These are phyloP conservation scores for Sphenodon punctatus DNA, from an alignment of 2,797 vertebrate species.

Conservation along the genomic window DNA sequence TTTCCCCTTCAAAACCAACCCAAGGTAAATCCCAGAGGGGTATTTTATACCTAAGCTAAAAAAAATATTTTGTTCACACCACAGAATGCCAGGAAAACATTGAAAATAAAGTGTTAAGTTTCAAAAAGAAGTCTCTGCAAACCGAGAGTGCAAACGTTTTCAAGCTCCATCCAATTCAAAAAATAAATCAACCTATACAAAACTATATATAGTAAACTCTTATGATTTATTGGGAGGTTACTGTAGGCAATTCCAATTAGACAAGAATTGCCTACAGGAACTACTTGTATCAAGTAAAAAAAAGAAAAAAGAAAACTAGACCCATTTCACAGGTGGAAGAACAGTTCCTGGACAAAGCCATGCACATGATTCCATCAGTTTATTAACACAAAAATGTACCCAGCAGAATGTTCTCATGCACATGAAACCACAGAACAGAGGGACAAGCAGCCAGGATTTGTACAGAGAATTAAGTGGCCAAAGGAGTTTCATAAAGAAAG, in stretches of 20 bases:
- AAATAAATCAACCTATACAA: slow-evolving; percentile 34
- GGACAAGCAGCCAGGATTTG: slow-evolving; percentile 48
- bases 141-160: slow-evolving; percentile 39
- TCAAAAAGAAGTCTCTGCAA: background rate
- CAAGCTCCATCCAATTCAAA: slow-evolving; percentile 50
- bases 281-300: background rate
- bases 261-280: too few species aligned
- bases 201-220: slow-evolving; percentile 48
- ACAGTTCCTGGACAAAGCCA: slow-evolving; percentile 45
- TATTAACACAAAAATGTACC: slow-evolving; percentile 51
- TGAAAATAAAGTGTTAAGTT: slow-evolving; percentile 22
- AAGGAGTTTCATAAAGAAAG: slow-evolving; percentile 19
- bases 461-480: slow-evolving; percentile 31
- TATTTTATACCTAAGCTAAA: slow-evolving; percentile 47
- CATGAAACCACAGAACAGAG: slow-evolving; percentile 55
- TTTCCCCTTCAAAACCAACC: background rate
- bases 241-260: too few species aligned
- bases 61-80: slow-evolving; percentile 42
- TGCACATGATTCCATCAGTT: slow-evolving; percentile 37
- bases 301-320: background rate
- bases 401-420: slow-evolving; percentile 62
- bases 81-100: slow-evolving; percentile 59
- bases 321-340: background rate
- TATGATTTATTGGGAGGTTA: background rate
- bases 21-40: slow-evolving; percentile 4